Evolutionary conservation across 2,797 vertebrate species (phyloP).

Genomic region (Sebastiscus albofasciatus): DNA sequence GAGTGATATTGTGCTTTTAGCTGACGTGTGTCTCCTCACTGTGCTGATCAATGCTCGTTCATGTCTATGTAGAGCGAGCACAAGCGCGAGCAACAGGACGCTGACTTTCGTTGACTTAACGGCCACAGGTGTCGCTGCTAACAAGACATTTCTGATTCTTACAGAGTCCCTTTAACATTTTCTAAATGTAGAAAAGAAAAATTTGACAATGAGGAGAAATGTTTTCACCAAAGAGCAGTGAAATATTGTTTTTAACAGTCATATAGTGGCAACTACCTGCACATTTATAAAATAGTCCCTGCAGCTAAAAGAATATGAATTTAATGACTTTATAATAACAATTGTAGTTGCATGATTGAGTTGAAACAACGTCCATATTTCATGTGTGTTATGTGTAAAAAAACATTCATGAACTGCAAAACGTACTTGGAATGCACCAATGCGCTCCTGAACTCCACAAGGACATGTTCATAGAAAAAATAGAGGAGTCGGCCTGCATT

Average conservation of each 20-base stretch:
- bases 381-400: neutral
- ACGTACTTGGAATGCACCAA: neutral
- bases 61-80: too few species aligned
- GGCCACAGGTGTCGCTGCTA: too few species aligned
- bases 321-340: neutral
- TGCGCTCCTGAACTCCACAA: neutral
- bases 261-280: neutral
- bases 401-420: neutral
- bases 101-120: too few species aligned
- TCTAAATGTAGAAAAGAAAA: neutral
- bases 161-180: neutral
- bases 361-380: neutral
- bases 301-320: neutral
- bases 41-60: too few species aligned
- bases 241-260: neutral
- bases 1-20: too few species aligned
- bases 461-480: constrained; percentile 31
- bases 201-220: neutral
- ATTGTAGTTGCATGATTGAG: neutral
- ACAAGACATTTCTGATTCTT: too few species aligned
- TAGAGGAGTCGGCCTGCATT: neutral
- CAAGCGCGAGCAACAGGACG: too few species aligned
- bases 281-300: neutral
- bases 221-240: neutral
- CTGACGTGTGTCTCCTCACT: too few species aligned